Evolutionary conservation across 2,113 vertebrate species (phyloP), one percentile per base, ranked within the genome.

Genomic region (Equus przewalskii): DNA sequence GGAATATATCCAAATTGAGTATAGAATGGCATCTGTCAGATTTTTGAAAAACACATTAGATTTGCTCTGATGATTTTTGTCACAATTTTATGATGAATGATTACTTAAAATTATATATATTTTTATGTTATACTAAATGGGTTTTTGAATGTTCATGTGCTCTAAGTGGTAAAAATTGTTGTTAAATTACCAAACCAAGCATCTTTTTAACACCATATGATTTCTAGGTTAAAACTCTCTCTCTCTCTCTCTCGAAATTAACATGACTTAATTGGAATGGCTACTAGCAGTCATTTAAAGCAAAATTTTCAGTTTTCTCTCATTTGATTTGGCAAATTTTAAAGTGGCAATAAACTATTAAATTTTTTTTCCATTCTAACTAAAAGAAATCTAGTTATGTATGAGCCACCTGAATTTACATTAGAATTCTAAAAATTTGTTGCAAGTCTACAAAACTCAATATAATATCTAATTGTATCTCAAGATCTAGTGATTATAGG

Each of bases 21-120:
- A 54, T 97, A 97, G 84, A 96, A 87, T 78, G 98, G 93, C 54
- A 98, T 93, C 97, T 98, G 97, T 80, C 18, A 96, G 81, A 92
- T 88, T 98, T 94, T 85, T n/a, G 2, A 94, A 88, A 97, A 95
- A 80, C 7, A 1, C 4, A 16, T 94, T 91, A 96, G 46, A 51
- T 86, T 79, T 75, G 2, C 1, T 78, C 1, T 85, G 19, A 70
- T 94, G 9, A 87, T 24, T 90, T 93, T 96, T 95, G 26, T 58
- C 8, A 94, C 78, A 97, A 89, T 49, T 70, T 72, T 91, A 2
- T 89, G 18, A 78, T 69, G 88, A 94, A 75, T 76, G 0, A 44
- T 89, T 85, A 88, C 18, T 81, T 92, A 82, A 64, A 81, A 82
- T 36, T 69, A 73, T 14, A 18, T 69, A 26, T 76, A 6, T 89